These are phyloP conservation scores for Zygaena filipendulae DNA, from an alignment of 2,888 invertebrate species.

Conservation along the genomic window DNA sequence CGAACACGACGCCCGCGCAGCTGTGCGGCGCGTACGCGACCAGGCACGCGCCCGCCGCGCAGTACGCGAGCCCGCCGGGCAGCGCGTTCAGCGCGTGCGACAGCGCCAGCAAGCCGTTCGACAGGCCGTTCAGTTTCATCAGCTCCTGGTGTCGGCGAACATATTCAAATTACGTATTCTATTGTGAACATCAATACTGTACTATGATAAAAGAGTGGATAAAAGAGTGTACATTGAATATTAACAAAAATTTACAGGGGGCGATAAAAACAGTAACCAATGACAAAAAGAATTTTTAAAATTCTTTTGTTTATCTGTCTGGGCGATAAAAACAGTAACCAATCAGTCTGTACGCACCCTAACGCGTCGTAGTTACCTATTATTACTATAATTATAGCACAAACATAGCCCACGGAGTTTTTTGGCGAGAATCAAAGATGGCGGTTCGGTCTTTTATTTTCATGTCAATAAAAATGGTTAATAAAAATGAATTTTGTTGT, in stretches of 20 bases:
- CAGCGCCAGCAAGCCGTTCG: slow-evolving; percentile 70
- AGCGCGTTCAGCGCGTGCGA: slow-evolving; percentile 76
- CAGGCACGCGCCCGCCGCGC: slow-evolving; percentile 37
- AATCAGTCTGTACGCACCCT: too few species aligned
- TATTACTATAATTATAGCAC: too few species aligned
- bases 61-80: slow-evolving; percentile 62
- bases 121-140: slow-evolving; percentile 82
- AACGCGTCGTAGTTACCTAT: too few species aligned
- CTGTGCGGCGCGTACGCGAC: slow-evolving; percentile 62
- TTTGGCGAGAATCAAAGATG: too few species aligned
- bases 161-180: not conserved
- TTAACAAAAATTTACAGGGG: not conserved
- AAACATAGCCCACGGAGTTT: too few species aligned
- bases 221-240: not conserved
- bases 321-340: too few species aligned
- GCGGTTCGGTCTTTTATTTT: too few species aligned
- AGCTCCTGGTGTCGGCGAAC: slow-evolving; percentile 75
- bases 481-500: too few species aligned
- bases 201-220: too few species aligned
- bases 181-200: not conserved
- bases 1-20: slow-evolving; percentile 58
- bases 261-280: not conserved
- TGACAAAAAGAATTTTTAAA: too few species aligned
- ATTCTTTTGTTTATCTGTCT: too few species aligned
- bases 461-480: too few species aligned